phyloP scores from a whole-genome alignment of 2,113 vertebrate species.

The Hiodon alosoides region DNA sequence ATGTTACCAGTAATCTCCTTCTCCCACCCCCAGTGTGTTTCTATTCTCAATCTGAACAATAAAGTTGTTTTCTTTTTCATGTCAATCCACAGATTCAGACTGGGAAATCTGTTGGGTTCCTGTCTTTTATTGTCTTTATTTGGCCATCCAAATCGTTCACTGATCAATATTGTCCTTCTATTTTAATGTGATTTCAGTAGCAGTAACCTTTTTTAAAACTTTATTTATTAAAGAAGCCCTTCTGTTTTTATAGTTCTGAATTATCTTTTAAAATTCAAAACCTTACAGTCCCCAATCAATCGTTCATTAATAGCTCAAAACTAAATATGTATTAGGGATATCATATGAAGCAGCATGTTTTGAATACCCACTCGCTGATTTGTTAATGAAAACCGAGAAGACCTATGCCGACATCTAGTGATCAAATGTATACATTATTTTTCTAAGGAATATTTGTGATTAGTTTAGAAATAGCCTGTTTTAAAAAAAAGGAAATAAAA shows the following conservation, averaged over 20 bases:
- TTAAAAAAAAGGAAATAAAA: not conserved
- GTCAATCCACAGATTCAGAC: not conserved
- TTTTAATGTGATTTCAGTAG: too few relatives aligned
- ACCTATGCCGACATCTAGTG: conserved; percentile 7
- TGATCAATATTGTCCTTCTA: too few relatives aligned
- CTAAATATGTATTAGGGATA: too few relatives aligned
- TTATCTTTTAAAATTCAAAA: too few relatives aligned
- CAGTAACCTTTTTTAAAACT: too few relatives aligned
- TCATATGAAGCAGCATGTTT: too few relatives aligned
- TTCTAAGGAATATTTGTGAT: not conserved
- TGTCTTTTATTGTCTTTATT: not conserved
- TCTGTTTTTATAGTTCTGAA: too few relatives aligned
- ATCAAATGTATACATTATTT: not conserved
- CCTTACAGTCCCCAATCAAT: too few relatives aligned
- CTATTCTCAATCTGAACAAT: not conserved
- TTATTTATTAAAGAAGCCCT: too few relatives aligned
- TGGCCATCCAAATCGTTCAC: not conserved
- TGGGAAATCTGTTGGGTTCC: too few relatives aligned
- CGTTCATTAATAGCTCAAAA: too few relatives aligned
- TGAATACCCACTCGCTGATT: not conserved
- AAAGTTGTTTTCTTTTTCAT: not conserved
- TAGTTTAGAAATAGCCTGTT: not conserved
- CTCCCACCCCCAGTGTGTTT: not conserved
- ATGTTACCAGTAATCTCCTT: conserved; percentile 11
- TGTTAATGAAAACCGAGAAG: conserved; percentile 1